Base-by-base conservation (phyloP, 2,888 invertebrate genomes). In the Mythimna vitellina region DNA sequence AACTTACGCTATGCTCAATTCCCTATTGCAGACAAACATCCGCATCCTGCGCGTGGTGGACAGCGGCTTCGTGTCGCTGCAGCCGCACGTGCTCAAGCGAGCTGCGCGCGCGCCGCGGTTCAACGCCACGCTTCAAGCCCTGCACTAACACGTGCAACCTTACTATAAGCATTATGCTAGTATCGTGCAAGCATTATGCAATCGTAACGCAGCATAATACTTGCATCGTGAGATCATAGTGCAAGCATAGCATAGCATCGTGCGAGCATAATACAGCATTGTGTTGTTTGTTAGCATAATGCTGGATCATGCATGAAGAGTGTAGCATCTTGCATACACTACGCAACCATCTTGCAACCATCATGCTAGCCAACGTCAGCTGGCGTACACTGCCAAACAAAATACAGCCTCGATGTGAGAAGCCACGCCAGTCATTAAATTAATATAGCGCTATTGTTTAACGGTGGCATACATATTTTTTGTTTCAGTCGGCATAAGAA, bases 11-110 rank as follows among this genome's bases (percentile, higher is more conserved):
- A 35, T 25, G 22, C 3, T 49, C 1, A 8, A 25, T 14, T 25
- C 46, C 0, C 4, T 29, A 1, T 91, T 91, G 0, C 92, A 96
- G 94, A 96, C 97, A 51, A 98, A 98, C 90, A 95, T 98, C 65
- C 97, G 98, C 70, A 96, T 98, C n/a, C 86, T 98, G 65, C 97
- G 98, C 65, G 94, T 95, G 8, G 88, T 94, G 2, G 96, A 96
- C 65, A 97, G 85, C 84, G 93, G 92, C 1, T 96, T 92, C 90
- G 88, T 91, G 67, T 88, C 94, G 8, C 86, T 94, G 10, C 94
- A 93, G 72, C 90, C 93, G 9, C 96, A 95, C 82, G 91, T 92
- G 17, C 89, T 94, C 35, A 93, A 93, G 8, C 94, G 95, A 65
- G 87, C 94, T 46, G 92, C 93, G 14, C 87, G 73, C 57, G 42